Evolutionary conservation across 2,113 vertebrate species (phyloP), one percentile per base, ranked within the genome.

Genomic region (Microtus pennsylvanicus): DNA sequence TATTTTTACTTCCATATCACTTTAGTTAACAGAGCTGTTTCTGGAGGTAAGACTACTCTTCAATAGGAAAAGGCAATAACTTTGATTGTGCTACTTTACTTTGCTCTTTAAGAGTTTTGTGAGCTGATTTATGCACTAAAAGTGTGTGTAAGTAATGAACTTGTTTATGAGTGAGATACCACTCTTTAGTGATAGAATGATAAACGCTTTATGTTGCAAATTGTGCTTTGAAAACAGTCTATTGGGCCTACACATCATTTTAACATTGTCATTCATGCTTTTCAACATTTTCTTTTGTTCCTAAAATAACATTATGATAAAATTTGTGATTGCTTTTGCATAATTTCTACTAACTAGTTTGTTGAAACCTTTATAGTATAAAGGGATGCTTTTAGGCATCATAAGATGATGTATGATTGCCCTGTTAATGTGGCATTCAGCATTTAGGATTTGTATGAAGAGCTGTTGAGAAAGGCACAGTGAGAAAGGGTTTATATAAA

Each of bases 201-300:
- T 89, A 89, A 91, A 88, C 33, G 33, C 47, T 88, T 92, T 94
- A 89, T 77, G 30, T 74, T 24, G 45, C 14, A 95, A 92, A 93
- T 94, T 87, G 35, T 90, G 21, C 35, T 87, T 92, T 87, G 90
- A 94, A 88, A 91, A 69, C 78, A 90, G 61, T 91, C 70, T 91
- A 2, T 95, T 94, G 58, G 10, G 42, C 35, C 88, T 89, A 89
- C 19, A 63, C 22, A 80, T 83, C 82, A 85, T 90, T 96, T 91
- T 89, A 94, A 94, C 92, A 93, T 65, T 83, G 83, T 94, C 35
- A 92, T 74, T 3, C 58, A 30, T 87, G 21, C 74, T 85, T 93
- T 90, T 95, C 52, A 82, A 58, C 30, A 50, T 89, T 91, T 95
- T 88, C 19, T 82, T 89, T 94, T 74, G 33, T 83, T 11, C 61